Evolutionary conservation across 2,888 invertebrate species (phyloP).

Genomic region (Geophilus truncorum): DNA sequence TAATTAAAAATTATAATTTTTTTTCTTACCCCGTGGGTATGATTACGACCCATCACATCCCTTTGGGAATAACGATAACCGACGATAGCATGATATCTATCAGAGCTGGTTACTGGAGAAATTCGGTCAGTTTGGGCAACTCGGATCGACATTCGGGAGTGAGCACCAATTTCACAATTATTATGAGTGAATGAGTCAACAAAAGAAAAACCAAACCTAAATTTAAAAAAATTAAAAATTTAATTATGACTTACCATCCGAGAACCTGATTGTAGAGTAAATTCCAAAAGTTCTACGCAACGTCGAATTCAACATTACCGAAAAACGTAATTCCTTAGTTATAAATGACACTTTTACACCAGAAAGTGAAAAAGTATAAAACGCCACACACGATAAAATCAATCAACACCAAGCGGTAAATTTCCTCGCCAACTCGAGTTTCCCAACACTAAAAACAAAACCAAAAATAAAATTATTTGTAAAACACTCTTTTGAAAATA

Average conservation of each 20-base stretch:
- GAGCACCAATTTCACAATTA: constrained; percentile 10
- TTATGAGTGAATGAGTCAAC: background rate
- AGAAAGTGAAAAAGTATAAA: constrained; percentile 54
- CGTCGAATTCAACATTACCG: constrained; percentile 63
- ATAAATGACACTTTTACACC: constrained; percentile 50
- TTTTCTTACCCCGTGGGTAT: no score
- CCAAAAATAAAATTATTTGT: background rate
- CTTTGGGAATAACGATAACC: no score
- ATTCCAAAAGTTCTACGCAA: constrained; percentile 68
- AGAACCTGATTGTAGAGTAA: constrained; percentile 74
- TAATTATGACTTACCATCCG: constrained; percentile 56
- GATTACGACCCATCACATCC: no score
- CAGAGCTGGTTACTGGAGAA: no score
- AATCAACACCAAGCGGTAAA: constrained; percentile 64
- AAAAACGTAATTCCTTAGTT: constrained; percentile 44
- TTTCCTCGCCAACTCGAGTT: constrained; percentile 64
- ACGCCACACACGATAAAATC: constrained; percentile 62
- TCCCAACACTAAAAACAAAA: constrained; percentile 65
- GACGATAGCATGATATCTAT: no score
- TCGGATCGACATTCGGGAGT: background rate
- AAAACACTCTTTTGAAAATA: background rate
- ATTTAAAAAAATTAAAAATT: background rate
- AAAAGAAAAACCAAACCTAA: background rate
- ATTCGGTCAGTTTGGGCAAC: background rate
- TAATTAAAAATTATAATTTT: no score